Base-by-base conservation (phyloP, 1,140 invertebrate genomes). In the Forficula auricularia region DNA sequence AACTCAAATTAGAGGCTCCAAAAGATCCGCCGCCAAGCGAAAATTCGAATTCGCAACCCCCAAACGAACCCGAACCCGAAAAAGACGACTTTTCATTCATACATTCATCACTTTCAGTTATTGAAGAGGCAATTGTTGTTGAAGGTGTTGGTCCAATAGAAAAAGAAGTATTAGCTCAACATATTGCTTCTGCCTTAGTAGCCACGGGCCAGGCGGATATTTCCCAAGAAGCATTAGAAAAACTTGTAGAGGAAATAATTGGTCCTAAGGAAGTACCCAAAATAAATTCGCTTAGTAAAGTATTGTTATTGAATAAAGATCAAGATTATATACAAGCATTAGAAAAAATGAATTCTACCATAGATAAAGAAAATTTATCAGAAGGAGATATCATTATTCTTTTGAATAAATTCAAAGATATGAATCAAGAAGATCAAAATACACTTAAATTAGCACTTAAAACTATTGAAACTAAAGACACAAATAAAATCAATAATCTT, bases 161-260 rank as follows among this genome's bases (percentile, higher is more conserved):
- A 51, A 78, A 78, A 55, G 68, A 71, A 2, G 73, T 74, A 32
- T 79, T 85, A 46, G 78, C 80, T 9, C 68, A 74, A 53, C 79
- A 84, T 57, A 75, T 86, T 52, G 78, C 83, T 1, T 73, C 70
- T 18, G 80, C 78, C 7, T 57, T 87, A 30, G 60, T 83, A 1
- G 67, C 73, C 6, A 79, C 83, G 61, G 82, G 82, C 30, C 75
- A 77, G 57, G 78, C 76, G 0, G 74, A 84, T 58, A 74, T 87
- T 1, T 73, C 75, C 2, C 72, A 78, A 38, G 72, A 73, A 34
- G 79, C 86, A 54, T 59, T 86, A 35, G 77, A 81, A 54, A 72
- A 74, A 38, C 60, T 87, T 1, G 75, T 85, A 7, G 79, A 81
- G 47, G 73, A 80, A 13, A 79, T 82, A 14, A 72, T 82, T 19